phyloP scores from a whole-genome alignment of 2,888 invertebrate species.

The Phaonia tiefii region DNA sequence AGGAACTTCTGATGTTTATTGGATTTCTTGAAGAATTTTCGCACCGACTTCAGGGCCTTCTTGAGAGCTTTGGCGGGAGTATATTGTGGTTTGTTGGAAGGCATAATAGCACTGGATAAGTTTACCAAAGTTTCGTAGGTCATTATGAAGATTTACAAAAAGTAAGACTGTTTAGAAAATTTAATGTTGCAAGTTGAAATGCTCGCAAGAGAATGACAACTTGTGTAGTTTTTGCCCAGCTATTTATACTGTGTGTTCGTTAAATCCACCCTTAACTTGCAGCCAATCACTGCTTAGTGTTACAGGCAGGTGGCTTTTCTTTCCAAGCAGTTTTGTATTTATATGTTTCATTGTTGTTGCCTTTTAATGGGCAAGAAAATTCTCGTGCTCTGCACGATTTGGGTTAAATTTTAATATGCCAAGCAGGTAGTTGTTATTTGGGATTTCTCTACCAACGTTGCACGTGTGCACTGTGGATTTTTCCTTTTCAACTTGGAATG shows the following conservation, averaged over 20 bases:
- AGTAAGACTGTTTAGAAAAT: constrained; percentile 33
- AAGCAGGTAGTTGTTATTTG: constrained; percentile 51
- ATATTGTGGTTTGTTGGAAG: constrained; percentile 68
- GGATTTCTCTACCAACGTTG: constrained; percentile 49
- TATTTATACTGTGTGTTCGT: constrained; percentile 71
- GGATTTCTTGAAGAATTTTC: constrained; percentile 69
- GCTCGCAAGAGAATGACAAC: constrained; percentile 70
- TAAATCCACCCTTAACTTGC: constrained; percentile 69
- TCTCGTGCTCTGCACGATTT: constrained; percentile 56
- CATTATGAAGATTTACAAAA: constrained; percentile 66
- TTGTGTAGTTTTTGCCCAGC: constrained; percentile 32
- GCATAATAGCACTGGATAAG: constrained; percentile 45
- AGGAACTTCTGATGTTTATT: constrained; percentile 41
- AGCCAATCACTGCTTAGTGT: constrained; percentile 72
- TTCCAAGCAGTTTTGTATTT: neutral
- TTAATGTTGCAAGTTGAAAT: constrained; percentile 47
- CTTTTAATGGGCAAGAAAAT: constrained; percentile 18
- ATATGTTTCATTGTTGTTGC: neutral
- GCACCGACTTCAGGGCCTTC: constrained; percentile 70
- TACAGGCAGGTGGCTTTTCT: constrained; percentile 72
- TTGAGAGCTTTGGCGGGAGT: constrained; percentile 70
- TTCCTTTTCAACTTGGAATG: neutral
- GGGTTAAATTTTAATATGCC: constrained; percentile 37
- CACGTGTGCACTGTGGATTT: constrained; percentile 58
- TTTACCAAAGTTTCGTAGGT: constrained; percentile 72